Evolutionary conservation across 2,888 invertebrate genomes (phyloP), one percentile per base, ranked within the genome.

Genomic region (Branchellion lobata): DNA sequence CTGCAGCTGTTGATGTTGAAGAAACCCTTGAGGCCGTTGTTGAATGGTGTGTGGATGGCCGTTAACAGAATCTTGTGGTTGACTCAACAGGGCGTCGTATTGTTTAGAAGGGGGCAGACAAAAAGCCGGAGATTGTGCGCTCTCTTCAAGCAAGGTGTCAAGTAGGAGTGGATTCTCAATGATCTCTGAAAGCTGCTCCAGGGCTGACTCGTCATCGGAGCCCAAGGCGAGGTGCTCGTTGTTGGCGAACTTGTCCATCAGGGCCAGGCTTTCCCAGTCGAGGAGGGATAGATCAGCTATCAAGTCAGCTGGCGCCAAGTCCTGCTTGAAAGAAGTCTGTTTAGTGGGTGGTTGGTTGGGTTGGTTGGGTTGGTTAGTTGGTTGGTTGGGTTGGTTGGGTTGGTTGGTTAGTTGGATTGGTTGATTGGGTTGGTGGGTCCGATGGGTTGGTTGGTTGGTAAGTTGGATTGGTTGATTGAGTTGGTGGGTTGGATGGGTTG

Each of bases 141-240:
- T n/a, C 3, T 57, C 61, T 57, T n/a, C 61, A 5, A 24, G 33
- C 65, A 77, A 34, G 33, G 18, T 29, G 21, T 77, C 77, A 11
- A 77, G 77, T n/a, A 77, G 36, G 14, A 57, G 24, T 31, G 77
- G 77, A 36, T 77, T 57, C 65, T 77, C 77, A 33, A 77, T 61
- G 24, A 77, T 57, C 65, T 77, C 77, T n/a, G 53, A 57, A 14
- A 77, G 65, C 2, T 33, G 34, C 36, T 77, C 77, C 24, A 77
- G 40, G 24, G 61, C 21, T 8, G 21, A 3, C 2, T 77, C 77
- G 5, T 33, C 77, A 31, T 77, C 77, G 31, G 61, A n/a, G 8
- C 34, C 77, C 33, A 53, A n/a, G 11, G 33, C 11, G 34, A 77
- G 65, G 11, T 75, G 51, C 5, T 53, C 75, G 40, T 77, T 36